Conservation (phyloP, 2,797 vertebrate genomes). For the Clamator glandarius region DNA sequence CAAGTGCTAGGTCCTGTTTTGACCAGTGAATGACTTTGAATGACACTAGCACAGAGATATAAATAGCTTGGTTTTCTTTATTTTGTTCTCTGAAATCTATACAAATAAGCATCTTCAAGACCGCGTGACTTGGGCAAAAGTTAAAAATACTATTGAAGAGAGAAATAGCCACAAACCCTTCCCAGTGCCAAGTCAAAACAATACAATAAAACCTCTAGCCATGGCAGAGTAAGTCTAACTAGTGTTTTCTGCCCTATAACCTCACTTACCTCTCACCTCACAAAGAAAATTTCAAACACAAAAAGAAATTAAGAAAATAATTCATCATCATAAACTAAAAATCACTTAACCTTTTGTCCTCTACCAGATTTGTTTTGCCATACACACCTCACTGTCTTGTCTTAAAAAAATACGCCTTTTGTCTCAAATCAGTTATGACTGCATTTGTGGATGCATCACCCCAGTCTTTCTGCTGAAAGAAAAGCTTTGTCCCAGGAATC, state of each 20-base stretch:
- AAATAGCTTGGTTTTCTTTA: constrained; percentile 44
- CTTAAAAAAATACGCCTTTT: not conserved
- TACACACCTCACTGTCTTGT: not conserved
- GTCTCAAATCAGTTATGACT: not conserved
- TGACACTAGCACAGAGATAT: not conserved
- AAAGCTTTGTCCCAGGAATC: not conserved
- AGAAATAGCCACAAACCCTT: not conserved
- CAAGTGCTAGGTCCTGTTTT: not conserved
- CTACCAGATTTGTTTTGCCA: not conserved
- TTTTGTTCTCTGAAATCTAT: constrained; percentile 23
- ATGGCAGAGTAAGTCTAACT: not conserved
- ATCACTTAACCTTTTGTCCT: not conserved
- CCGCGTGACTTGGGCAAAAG: not conserved
- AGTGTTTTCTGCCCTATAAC: not conserved
- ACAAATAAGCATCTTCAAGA: constrained; percentile 24
- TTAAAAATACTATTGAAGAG: constrained; percentile 50
- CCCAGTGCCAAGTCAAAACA: not conserved
- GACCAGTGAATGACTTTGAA: not conserved
- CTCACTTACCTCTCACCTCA: not conserved
- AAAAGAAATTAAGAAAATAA: not conserved
- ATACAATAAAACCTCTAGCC: not conserved
- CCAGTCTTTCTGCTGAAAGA: not conserved
- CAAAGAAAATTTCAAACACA: not conserved
- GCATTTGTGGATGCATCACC: not conserved
- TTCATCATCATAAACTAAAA: not conserved